Conservation (phyloP, 2,797 vertebrate genomes). For the Monodelphis domestica region DNA sequence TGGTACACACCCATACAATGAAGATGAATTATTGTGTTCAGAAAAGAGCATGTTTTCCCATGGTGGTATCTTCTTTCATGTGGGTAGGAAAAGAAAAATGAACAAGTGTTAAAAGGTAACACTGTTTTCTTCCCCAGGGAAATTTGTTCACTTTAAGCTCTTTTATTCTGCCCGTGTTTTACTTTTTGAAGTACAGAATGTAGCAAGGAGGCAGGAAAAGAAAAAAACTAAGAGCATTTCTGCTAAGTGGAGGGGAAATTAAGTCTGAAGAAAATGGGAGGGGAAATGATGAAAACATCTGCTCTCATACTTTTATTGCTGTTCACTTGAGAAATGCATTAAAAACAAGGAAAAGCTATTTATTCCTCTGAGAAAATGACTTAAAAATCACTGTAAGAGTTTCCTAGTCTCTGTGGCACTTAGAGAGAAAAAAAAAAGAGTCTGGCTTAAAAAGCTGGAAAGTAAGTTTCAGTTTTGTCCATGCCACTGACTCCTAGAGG, state of each 20-base stretch:
- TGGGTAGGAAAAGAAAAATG: fast-evolving
- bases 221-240: conserved; percentile 34
- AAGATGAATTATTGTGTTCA: neutral
- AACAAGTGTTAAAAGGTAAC: neutral
- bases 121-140: conserved; percentile 10
- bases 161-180: conserved; percentile 48
- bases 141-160: conserved; percentile 54
- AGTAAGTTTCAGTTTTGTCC: neutral
- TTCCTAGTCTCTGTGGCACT: conserved; percentile 69
- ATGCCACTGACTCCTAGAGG: neutral
- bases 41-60: conserved; percentile 26
- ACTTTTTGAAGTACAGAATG: conserved; percentile 52
- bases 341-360: conserved; percentile 72
- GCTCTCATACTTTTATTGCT: conserved; percentile 67
- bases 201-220: conserved; percentile 67
- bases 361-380: conserved; percentile 71
- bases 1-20: neutral
- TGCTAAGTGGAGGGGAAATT: conserved; percentile 51
- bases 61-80: conserved; percentile 10
- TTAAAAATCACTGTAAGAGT: conserved; percentile 59
- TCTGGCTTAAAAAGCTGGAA: neutral
- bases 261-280: conserved; percentile 50
- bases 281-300: conserved; percentile 75
- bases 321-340: conserved; percentile 70
- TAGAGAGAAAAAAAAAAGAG: neutral